A percentile compares a stretch with the other conserved stretches of the same genome.
These are phyloP conservation scores for Ichneumoninae sp. DNA, from an alignment of 2,888 invertebrate genomes.

Conservation along the genomic window DNA sequence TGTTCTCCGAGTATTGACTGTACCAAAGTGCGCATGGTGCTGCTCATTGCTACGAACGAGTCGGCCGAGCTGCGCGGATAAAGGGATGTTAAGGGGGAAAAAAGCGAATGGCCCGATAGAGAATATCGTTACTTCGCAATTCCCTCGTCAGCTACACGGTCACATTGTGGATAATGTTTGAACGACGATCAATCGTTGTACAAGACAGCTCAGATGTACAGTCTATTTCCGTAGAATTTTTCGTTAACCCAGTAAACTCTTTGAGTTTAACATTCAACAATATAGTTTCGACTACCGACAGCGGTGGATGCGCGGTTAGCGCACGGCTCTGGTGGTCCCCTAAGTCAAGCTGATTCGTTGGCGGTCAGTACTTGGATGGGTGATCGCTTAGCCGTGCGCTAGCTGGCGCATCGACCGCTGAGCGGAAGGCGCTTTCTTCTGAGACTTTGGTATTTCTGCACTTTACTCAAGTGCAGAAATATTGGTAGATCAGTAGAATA, in stretches of 20 bases:
- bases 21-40: constrained; percentile 23
- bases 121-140: constrained; percentile 6
- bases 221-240: neutral
- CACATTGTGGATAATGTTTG: neutral
- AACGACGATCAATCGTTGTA: neutral
- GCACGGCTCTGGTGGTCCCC: too few species aligned
- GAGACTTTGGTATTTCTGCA: too few species aligned
- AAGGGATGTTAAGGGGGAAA: constrained; percentile 19
- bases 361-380: too few species aligned
- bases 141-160: neutral
- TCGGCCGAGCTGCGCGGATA: constrained; percentile 40
- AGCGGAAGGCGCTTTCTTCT: too few species aligned
- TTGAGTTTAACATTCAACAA: neutral
- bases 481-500: too few species aligned
- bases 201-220: neutral
- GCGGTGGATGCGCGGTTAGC: too few species aligned
- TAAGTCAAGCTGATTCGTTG: too few species aligned
- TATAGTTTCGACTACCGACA: too few species aligned
- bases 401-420: too few species aligned
- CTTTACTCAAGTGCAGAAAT: too few species aligned
- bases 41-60: constrained; percentile 35
- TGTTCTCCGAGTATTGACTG: constrained; percentile 45
- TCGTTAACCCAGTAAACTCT: neutral
- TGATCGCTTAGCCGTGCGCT: too few species aligned
- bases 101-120: neutral